Percentiles rank a stretch among this genome's conserved stretches.
phyloP scores from a whole-genome alignment of 2,113 vertebrate species.

The Gyps fulvus region DNA sequence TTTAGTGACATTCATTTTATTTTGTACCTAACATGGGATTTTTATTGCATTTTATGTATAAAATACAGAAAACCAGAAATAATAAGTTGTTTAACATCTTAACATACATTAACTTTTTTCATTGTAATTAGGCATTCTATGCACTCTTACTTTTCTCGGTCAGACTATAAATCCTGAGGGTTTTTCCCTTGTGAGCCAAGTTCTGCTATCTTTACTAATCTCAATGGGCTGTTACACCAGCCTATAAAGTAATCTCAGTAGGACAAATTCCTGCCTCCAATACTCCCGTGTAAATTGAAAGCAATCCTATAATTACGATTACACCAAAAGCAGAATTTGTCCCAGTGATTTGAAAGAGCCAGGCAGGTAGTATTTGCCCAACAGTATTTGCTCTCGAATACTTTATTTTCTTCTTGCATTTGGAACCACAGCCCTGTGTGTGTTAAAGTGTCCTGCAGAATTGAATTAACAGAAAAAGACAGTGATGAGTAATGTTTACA shows the following conservation, averaged over 20 bases:
- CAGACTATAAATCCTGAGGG: background rate
- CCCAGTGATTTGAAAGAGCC: background rate
- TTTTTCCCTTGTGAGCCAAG: background rate
- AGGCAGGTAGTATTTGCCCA: background rate
- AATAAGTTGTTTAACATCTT: background rate
- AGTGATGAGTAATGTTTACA: background rate
- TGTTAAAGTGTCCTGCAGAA: background rate
- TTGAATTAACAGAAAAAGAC: background rate
- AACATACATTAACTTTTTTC: background rate
- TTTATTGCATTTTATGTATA: background rate
- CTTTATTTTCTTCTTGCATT: background rate
- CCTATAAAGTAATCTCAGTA: background rate
- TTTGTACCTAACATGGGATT: background rate
- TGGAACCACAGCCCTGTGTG: background rate
- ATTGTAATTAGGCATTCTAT: background rate
- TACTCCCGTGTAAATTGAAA: background rate
- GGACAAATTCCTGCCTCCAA: background rate
- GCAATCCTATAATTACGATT: background rate
- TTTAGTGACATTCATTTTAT: background rate
- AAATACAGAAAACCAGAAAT: background rate
- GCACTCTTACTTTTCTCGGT: background rate
- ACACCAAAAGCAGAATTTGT: background rate
- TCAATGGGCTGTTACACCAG: background rate
- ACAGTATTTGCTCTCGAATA: background rate
- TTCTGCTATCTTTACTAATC: background rate